Conservation (phyloP, 2,797 vertebrate species). For the Gorsachius magnificus region DNA sequence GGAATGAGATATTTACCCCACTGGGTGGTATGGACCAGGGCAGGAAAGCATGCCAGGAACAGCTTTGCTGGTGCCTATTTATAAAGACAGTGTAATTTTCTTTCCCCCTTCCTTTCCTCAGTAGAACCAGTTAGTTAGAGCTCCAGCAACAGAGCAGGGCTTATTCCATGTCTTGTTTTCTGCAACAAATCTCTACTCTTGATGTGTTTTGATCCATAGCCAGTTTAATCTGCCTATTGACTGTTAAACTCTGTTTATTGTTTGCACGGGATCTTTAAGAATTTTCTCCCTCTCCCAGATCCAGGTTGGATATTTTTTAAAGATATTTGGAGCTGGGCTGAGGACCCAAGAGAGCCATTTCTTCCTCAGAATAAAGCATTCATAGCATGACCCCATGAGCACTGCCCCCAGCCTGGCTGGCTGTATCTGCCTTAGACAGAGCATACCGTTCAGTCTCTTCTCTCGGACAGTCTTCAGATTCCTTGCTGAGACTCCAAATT, state of each 20-base stretch:
- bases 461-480: background rate
- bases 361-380: slow-evolving; percentile 13
- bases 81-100: slow-evolving; percentile 50
- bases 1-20: slow-evolving; percentile 56
- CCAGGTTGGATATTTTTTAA: background rate
- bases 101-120: background rate
- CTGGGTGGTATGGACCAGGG: slow-evolving; percentile 39
- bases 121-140: slow-evolving; percentile 14
- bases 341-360: background rate
- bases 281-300: background rate
- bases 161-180: slow-evolving; percentile 42
- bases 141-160: slow-evolving; percentile 3
- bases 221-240: slow-evolving; percentile 58
- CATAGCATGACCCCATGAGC: background rate
- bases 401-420: background rate
- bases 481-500: background rate
- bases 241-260: slow-evolving; percentile 35
- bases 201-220: background rate
- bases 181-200: slow-evolving; percentile 30
- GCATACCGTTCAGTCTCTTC: background rate
- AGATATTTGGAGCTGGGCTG: background rate
- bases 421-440: background rate
- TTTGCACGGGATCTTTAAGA: slow-evolving; percentile 23
- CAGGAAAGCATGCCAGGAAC: slow-evolving; percentile 47
- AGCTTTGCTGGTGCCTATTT: slow-evolving; percentile 49